Percentiles rank a stretch among this genome's conserved stretches.
Evolutionary conservation across 1,140 invertebrate genomes (phyloP).

Genomic region (Oreohelix idahoensis): DNA sequence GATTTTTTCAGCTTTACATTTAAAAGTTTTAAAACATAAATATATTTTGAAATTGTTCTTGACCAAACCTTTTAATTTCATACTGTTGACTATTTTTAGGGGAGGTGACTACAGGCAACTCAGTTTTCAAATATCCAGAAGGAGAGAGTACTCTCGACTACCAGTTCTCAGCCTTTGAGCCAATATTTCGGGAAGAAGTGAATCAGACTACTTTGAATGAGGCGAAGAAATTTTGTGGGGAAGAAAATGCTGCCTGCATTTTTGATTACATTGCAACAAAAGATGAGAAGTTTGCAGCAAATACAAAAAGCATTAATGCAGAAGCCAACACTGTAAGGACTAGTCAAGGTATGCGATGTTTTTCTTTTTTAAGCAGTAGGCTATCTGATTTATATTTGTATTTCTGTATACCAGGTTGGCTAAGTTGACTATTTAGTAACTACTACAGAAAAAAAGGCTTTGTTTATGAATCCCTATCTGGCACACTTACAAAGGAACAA

Average conservation of each 20-base stretch:
- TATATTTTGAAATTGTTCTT: too few relatives aligned
- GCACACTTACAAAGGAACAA: too few relatives aligned
- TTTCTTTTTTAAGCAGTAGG: not conserved
- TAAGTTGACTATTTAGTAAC: too few relatives aligned
- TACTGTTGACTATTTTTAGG: conserved; percentile 7
- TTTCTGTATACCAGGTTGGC: too few relatives aligned
- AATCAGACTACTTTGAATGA: not conserved
- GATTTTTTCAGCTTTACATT: too few relatives aligned
- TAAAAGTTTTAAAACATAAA: too few relatives aligned
- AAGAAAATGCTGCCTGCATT: not conserved
- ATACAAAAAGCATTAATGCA: not conserved
- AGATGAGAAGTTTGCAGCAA: not conserved
- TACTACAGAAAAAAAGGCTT: too few relatives aligned
- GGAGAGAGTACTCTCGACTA: conserved; percentile 4
- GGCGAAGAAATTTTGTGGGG: conserved; percentile 15
- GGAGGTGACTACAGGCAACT: not conserved
- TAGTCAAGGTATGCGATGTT: not conserved
- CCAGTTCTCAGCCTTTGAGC: conserved; percentile 22
- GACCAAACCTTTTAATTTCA: too few relatives aligned
- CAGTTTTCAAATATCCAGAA: conserved; percentile 13
- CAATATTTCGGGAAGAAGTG: conserved; percentile 4
- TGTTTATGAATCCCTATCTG: too few relatives aligned
- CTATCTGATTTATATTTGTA: too few relatives aligned
- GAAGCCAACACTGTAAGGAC: not conserved
- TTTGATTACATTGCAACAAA: conserved; percentile 23